A percentile compares a stretch with the other conserved stretches of the same genome.
Evolutionary conservation across 2,113 vertebrate species (phyloP).

Genomic region (Accipiter virgatus): DNA sequence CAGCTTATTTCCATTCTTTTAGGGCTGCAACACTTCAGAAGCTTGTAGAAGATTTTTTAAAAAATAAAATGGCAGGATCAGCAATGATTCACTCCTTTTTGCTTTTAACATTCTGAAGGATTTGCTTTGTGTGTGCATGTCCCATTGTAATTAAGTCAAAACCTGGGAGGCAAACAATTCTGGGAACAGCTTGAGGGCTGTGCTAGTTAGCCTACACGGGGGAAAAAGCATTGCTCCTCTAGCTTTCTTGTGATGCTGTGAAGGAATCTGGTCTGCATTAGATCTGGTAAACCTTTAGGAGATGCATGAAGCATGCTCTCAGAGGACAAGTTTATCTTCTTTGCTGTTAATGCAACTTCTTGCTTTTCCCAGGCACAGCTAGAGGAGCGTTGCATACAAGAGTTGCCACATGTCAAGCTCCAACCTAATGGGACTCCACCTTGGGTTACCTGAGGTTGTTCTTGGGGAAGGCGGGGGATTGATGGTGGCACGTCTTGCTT

Average conservation of each 20-base stretch:
- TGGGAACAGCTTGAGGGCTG: neutral
- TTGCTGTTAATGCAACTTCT: neutral
- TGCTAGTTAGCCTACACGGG: neutral
- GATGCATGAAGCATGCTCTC: neutral
- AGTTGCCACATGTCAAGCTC: neutral
- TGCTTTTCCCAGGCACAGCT: neutral
- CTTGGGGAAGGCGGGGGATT: neutral
- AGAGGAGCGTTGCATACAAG: neutral
- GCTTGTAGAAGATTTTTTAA: neutral
- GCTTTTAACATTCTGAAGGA: neutral
- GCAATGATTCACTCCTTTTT: neutral
- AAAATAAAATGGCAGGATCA: neutral
- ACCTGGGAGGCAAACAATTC: neutral
- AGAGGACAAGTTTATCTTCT: neutral
- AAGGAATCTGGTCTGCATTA: conserved; percentile 4
- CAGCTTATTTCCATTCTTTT: neutral
- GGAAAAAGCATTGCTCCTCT: neutral
- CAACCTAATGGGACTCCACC: neutral
- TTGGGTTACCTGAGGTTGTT: neutral
- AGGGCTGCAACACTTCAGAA: neutral
- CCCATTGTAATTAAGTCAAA: neutral
- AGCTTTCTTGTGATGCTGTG: neutral
- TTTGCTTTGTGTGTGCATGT: neutral
- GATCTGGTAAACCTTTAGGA: neutral
- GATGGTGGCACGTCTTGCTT: neutral